Conservation (phyloP, 2,888 invertebrate genomes). For the Aleiodes leptofemur region DNA sequence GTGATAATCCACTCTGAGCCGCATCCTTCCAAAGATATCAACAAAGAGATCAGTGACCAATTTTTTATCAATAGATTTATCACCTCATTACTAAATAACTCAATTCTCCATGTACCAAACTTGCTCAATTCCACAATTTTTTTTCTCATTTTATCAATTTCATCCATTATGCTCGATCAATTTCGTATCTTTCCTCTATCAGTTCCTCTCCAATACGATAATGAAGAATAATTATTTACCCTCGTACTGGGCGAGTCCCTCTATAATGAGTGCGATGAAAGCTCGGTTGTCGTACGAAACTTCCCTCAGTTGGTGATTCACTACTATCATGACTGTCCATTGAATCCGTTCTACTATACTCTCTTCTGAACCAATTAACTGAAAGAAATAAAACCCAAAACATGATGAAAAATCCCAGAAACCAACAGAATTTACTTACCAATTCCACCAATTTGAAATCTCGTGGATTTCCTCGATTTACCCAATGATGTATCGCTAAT, state of each 20-base stretch:
- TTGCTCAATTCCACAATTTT: too few relatives aligned
- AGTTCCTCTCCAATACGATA: not conserved
- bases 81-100: too few relatives aligned
- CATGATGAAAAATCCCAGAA: not conserved
- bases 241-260: slow-evolving; percentile 64
- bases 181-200: too few relatives aligned
- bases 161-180: too few relatives aligned
- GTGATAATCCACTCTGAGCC: too few relatives aligned
- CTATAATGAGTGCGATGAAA: slow-evolving; percentile 73
- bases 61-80: too few relatives aligned
- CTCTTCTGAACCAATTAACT: slow-evolving; percentile 80
- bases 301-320: slow-evolving; percentile 77
- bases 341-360: slow-evolving; percentile 76
- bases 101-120: too few relatives aligned
- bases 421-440: slow-evolving; percentile 75
- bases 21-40: too few relatives aligned
- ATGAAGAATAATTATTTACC: slow-evolving; percentile 59
- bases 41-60: too few relatives aligned
- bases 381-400: slow-evolving; percentile 24
- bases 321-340: slow-evolving; percentile 78
- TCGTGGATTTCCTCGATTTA: slow-evolving; percentile 76
- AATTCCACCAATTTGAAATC: slow-evolving; percentile 84
- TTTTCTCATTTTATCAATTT: too few relatives aligned
- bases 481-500: slow-evolving; percentile 74
- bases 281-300: slow-evolving; percentile 76